Evolutionary conservation across 2,113 vertebrate species (phyloP), one percentile per base, ranked within the genome.

Genomic region (Petromus typicus): DNA sequence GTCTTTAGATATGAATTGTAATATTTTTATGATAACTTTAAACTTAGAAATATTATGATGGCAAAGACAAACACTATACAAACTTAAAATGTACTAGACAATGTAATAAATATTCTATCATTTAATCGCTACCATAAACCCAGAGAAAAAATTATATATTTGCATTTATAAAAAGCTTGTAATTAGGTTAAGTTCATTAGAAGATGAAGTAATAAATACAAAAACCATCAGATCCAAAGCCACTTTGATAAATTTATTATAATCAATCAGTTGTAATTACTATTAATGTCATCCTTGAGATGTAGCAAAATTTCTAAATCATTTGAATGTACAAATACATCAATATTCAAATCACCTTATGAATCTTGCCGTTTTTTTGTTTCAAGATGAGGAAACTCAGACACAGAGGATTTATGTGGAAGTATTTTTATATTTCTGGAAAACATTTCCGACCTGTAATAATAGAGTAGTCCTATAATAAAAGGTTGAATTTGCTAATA

Each of bases 341-440:
- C 13, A 48, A 9, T 27, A 67, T 66, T 89, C 3, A 1, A 80
- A 76, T 86, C 22, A 69, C 16, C 3, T 13, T 64, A 66, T 81
- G 5, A 92, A 78, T 43, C 11, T 14, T 84, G n/a, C 81, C 27
- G 10, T 51, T 81, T 87, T 85, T 48, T 82, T 84, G 14, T 91
- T 79, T 79, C 23, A 80, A 80, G 23, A 76, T 81, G 51, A 91
- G 25, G 30, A 94, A 82, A 88, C n/a, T 66, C 8, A 89, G 51
- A 11, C 56, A 67, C 5, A 85, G 34, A 54, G 17, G 34, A 40
- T 37, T 78, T 82, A 80, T 59, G 7, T 48, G 61, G 25, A 93
- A 84, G 56, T 56, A 85, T 43, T 37, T 90, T 87, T 37, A 9
- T 75, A 40, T 75, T 92, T 94, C 48, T 40, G 34, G 8, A 32